Conservation (phyloP, 2,797 vertebrate species). For the Heteromormyrus szaboi region DNA sequence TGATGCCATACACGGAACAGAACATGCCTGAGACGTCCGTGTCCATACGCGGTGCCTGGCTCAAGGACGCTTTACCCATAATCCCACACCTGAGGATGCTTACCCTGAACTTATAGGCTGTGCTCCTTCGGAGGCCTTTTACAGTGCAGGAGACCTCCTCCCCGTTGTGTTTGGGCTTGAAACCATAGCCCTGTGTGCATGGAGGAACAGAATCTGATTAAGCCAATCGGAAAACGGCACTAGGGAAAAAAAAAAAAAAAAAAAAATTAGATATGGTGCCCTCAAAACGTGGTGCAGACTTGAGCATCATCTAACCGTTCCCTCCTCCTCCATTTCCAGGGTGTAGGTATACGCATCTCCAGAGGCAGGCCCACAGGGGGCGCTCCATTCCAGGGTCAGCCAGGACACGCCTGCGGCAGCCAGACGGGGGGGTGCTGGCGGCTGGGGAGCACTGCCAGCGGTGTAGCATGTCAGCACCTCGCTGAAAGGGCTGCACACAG, state of each 20-base stretch:
- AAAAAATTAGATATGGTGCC: background rate
- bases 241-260: background rate
- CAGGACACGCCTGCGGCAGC: conserved; percentile 52
- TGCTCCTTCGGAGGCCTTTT: conserved; percentile 64
- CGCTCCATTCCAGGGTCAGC: conserved; percentile 59
- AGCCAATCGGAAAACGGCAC: background rate
- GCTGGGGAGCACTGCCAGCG: conserved; percentile 51
- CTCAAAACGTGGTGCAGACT: background rate
- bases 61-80: conserved; percentile 14
- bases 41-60: background rate
- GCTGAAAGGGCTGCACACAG: conserved; percentile 58
- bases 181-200: conserved; percentile 60
- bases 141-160: conserved; percentile 63
- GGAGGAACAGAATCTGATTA: background rate
- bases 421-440: conserved; percentile 49
- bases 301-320: conserved; percentile 54
- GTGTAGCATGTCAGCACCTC: conserved; percentile 59
- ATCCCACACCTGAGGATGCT: conserved; percentile 9
- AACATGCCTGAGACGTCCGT: background rate
- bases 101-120: conserved; percentile 67
- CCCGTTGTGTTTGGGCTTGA: conserved; percentile 64
- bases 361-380: conserved; percentile 42
- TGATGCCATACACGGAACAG: background rate
- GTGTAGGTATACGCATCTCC: conserved; percentile 59
- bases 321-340: conserved; percentile 68